Base-by-base conservation (phyloP, 1,140 invertebrate genomes). In the Steinernema feltiae region DNA sequence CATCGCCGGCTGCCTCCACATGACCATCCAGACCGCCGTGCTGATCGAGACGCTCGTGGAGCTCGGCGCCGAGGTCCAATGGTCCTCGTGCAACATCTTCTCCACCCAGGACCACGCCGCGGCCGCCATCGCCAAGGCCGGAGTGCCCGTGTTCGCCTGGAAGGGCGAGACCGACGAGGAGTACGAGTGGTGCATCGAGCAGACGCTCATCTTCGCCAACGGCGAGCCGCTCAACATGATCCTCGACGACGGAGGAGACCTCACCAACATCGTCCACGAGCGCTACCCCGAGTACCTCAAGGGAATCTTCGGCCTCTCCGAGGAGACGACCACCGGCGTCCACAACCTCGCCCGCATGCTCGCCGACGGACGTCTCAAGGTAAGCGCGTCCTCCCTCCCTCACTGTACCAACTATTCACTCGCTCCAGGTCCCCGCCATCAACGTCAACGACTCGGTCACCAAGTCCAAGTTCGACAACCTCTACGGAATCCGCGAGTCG, bases 91-190 rank as follows among this genome's bases (percentile, higher is more conserved):
- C 87, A 87, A 86, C 76, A 87, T 86, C 75, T 86, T 87, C 79
- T 87, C 85, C n/a, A 96, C 94, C 1, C 94, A 96, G 89, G 94
- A 97, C 88, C 92, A 97, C 87, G 97, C 97, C 31, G 97, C 97
- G 27, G 96, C 97, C n/a, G 97, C 97, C 15, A 95, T 99, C 76
- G 97, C 97, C 0, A 92, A 92, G 81, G 89, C 90, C 31, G 96
- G 96, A 69, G 91, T 99, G 18, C 92, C 96, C 12, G 96, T 99
- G n/a, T 99, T 93, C 87, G 97, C 97, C 0, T 99, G 97, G 97
- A 99, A 99, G 88, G 97, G 97, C 18, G 97, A 99, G 90, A 99
- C 95, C 1, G 97, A 99, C 82, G 97, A 99, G 85, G 97, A 99
- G 87, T 99, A 98, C 85, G 85, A 92, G 27, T 99, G 97, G 97